These are phyloP conservation scores for Tachystola acroxantha DNA, from an alignment of 2,888 invertebrate genomes.

Conservation along the genomic window DNA sequence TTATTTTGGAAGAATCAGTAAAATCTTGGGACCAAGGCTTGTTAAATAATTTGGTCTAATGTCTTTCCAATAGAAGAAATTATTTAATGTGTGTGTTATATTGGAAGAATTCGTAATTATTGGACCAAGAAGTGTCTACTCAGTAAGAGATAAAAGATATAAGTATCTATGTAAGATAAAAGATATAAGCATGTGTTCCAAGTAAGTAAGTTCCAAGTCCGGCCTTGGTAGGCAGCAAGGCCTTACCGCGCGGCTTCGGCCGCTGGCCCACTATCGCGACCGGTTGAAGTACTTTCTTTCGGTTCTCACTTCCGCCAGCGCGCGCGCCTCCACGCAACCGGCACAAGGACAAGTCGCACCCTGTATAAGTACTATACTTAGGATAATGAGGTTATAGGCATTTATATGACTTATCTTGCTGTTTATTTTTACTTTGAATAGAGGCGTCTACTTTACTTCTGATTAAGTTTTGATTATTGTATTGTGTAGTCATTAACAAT, in stretches of 20 bases:
- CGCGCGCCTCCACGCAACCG: slow-evolving; percentile 67
- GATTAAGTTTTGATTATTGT: neutral
- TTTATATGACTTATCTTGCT: neutral
- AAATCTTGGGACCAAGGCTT: too few species aligned
- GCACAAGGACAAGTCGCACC: slow-evolving; percentile 52
- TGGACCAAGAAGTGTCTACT: too few species aligned
- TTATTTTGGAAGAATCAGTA: too few species aligned
- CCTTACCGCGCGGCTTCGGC: slow-evolving; percentile 1
- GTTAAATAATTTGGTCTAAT: too few species aligned
- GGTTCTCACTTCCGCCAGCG: slow-evolving; percentile 71
- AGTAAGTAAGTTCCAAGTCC: slow-evolving; percentile 1
- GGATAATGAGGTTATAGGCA: slow-evolving; percentile 10
- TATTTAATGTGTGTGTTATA: too few species aligned
- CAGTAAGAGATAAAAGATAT: too few species aligned
- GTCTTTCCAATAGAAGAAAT: too few species aligned
- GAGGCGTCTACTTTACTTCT: neutral
- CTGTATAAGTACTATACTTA: slow-evolving; percentile 25
- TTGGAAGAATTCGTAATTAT: too few species aligned
- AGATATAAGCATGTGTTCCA: too few species aligned
- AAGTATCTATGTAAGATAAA: too few species aligned
- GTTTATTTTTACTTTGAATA: neutral
- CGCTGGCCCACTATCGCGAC: slow-evolving; percentile 71
- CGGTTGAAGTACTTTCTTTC: slow-evolving; percentile 74
- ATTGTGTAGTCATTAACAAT: too few species aligned
- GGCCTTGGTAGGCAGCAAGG: slow-evolving; percentile 10